Base-by-base conservation (phyloP, 2,113 vertebrate species). In the Odobenus rosmarus region DNA sequence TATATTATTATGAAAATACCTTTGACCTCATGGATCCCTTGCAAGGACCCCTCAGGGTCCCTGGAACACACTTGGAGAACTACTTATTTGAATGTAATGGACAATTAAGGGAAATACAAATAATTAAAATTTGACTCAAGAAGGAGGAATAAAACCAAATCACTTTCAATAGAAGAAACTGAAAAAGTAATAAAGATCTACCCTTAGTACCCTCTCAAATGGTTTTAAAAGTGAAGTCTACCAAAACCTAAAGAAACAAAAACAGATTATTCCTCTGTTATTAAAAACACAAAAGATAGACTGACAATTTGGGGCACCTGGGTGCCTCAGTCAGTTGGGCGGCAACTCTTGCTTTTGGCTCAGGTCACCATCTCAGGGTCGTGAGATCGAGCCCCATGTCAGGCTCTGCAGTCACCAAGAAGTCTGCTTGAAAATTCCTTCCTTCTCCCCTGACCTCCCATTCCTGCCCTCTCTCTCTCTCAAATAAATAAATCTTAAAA, bases 1-100 rank as follows among this genome's bases (percentile, higher is more conserved):
- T 57, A 46, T n/a, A 77, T 74, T 69, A 86, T 26, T 87, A 87
- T 93, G 72, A 94, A 80, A 94, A 88, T 80, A 80, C 21, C 77
- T 88, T 69, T 88, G 61, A 79, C 71, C 59, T 77, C 7, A 46
- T 67, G 49, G 62, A 55, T 14, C 57, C 26, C 39, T 33, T 85
- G 26, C 5, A 93, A 93, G 69, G 57, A 85, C 10, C 16, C 28
- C 23, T 33, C 42, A 28, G 61, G 62, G n/a, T 46, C 23, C 36
- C 49, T 57, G 42, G 1, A 79, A 26, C 36, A 79, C 14, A 79
- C 1, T 79, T 5, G 9, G 92, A 79, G 49, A 87, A 80, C 61
- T 46, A 49, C 21, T 57, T 23, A 87, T 79, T 7, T 87, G 53
- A 16, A 33, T 80, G 51, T 79, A 88, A 88, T 1, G 24, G 42